Conservation (phyloP, 2,113 vertebrate species). For the Isichthys henryi region DNA sequence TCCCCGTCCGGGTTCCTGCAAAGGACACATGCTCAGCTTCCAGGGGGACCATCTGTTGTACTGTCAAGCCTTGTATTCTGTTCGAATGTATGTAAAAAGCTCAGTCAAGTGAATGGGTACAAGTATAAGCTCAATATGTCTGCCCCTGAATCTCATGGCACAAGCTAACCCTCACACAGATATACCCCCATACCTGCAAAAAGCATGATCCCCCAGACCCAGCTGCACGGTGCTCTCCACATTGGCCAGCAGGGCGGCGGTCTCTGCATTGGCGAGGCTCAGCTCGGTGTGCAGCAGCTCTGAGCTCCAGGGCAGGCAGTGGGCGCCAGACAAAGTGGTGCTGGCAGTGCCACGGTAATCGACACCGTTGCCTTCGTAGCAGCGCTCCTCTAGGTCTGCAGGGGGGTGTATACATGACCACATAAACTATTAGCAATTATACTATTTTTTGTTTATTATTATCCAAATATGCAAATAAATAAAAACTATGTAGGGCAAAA, state of each 20-base stretch:
- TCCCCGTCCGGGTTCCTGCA: conserved; percentile 84
- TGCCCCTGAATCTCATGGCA: background rate
- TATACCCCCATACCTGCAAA: conserved; percentile 75
- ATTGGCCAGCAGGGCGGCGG: conserved; percentile 51
- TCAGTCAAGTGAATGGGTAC: background rate
- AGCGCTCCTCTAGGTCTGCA: conserved; percentile 60
- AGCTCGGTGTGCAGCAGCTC: conserved; percentile 75
- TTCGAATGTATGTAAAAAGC: background rate
- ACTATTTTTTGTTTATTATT: background rate
- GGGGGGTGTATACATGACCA: background rate
- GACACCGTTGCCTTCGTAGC: conserved; percentile 61
- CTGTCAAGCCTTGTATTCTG: background rate
- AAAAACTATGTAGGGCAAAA: background rate
- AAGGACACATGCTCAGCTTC: conserved; percentile 16
- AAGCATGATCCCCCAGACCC: conserved; percentile 75
- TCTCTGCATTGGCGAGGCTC: conserved; percentile 52
- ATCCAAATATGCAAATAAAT: background rate
- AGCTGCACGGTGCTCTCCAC: conserved; percentile 48
- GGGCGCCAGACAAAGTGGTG: conserved; percentile 59
- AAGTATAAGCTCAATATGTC: background rate
- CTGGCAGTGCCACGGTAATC: conserved; percentile 68
- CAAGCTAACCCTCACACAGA: background rate
- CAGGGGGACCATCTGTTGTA: background rate
- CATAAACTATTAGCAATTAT: background rate
- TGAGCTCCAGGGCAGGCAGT: conserved; percentile 80